Percentiles rank a stretch among this genome's conserved stretches.
phyloP scores from a whole-genome alignment of 2,797 vertebrate species.

The Naso thynnoides region DNA sequence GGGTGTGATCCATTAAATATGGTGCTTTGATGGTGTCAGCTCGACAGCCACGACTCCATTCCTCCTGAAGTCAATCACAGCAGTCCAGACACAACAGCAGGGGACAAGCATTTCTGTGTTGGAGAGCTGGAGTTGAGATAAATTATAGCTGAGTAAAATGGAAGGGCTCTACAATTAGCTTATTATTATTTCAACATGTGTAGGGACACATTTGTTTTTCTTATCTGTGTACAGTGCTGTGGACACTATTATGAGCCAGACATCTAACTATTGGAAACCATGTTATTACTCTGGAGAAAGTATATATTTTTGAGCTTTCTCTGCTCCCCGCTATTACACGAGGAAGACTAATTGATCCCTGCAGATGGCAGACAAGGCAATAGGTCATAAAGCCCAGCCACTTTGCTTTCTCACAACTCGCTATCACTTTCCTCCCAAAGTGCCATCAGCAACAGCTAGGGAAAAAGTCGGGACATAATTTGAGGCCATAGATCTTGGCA shows the following conservation, averaged over 20 bases:
- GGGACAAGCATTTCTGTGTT: slow-evolving; percentile 19
- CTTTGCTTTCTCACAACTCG: slow-evolving; percentile 76
- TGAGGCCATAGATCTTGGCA: slow-evolving; percentile 77
- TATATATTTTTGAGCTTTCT: slow-evolving; percentile 68
- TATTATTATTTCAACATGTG: slow-evolving; percentile 30
- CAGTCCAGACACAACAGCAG: slow-evolving; percentile 33
- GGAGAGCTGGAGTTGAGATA: slow-evolving; percentile 24
- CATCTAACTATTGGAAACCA: slow-evolving; percentile 45
- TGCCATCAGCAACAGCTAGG: slow-evolving; percentile 71
- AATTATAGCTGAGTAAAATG: slow-evolving; percentile 33
- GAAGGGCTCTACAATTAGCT: slow-evolving; percentile 37
- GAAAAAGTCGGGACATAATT: slow-evolving; percentile 70
- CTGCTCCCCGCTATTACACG: slow-evolving; percentile 72
- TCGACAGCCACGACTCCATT: slow-evolving; percentile 36
- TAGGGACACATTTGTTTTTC: slow-evolving; percentile 12
- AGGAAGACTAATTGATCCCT: slow-evolving; percentile 85
- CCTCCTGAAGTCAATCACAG: slow-evolving; percentile 59
- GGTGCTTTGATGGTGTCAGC: slow-evolving; percentile 57
- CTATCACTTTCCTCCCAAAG: slow-evolving; percentile 75
- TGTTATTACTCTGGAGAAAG: slow-evolving; percentile 67
- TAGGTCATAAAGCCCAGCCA: slow-evolving; percentile 80
- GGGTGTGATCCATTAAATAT: slow-evolving; percentile 64
- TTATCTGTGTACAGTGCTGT: slow-evolving; percentile 26
- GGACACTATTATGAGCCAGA: slow-evolving; percentile 28
- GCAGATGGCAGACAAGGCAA: slow-evolving; percentile 81